A percentile compares a stretch with the other conserved stretches of the same genome.
Conservation (phyloP, 2,113 vertebrate genomes). For the Platichthys flesus region DNA sequence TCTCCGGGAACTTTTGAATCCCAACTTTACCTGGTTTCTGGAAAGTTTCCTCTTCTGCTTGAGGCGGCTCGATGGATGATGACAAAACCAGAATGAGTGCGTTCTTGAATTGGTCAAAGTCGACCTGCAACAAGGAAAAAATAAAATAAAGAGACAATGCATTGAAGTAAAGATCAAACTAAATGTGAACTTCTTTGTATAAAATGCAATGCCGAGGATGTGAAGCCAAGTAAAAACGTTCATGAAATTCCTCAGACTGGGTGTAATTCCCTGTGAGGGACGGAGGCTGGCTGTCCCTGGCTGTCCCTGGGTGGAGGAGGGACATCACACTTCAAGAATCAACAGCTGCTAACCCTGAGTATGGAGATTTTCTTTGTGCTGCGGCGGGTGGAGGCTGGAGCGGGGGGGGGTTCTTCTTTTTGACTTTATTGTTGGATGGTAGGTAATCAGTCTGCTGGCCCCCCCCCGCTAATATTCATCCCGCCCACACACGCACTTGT, state of each 20-base stretch:
- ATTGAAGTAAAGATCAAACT: neutral
- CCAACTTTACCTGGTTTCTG: slow-evolving; percentile 85
- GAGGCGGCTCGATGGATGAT: slow-evolving; percentile 70
- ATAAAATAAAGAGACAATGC: neutral
- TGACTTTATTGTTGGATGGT: slow-evolving; percentile 54
- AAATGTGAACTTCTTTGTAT: neutral
- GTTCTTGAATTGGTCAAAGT: slow-evolving; percentile 95
- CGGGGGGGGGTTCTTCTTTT: slow-evolving; percentile 19
- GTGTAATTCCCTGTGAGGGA: slow-evolving; percentile 28
- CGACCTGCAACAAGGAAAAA: slow-evolving; percentile 82
- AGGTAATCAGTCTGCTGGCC: slow-evolving; percentile 39
- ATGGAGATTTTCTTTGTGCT: slow-evolving; percentile 77
- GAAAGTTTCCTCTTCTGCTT: slow-evolving; percentile 80
- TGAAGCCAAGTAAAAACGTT: slow-evolving; percentile 19
- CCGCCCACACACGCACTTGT: neutral
- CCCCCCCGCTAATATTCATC: slow-evolving; percentile 29
- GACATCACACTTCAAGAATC: slow-evolving; percentile 67
- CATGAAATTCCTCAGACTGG: slow-evolving; percentile 55
- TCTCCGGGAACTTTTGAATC: too few species aligned
- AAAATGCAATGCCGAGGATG: slow-evolving; percentile 19
- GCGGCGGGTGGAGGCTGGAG: slow-evolving; percentile 29
- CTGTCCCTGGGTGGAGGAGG: slow-evolving; percentile 36
- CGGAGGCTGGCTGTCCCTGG: slow-evolving; percentile 51
- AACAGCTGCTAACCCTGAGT: slow-evolving; percentile 81
- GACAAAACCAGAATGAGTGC: slow-evolving; percentile 93